Percentiles rank a stretch among this genome's conserved stretches.
These are phyloP conservation scores for Synaphobranchus kaupii DNA, from an alignment of 2,797 vertebrate genomes.

Conservation along the genomic window DNA sequence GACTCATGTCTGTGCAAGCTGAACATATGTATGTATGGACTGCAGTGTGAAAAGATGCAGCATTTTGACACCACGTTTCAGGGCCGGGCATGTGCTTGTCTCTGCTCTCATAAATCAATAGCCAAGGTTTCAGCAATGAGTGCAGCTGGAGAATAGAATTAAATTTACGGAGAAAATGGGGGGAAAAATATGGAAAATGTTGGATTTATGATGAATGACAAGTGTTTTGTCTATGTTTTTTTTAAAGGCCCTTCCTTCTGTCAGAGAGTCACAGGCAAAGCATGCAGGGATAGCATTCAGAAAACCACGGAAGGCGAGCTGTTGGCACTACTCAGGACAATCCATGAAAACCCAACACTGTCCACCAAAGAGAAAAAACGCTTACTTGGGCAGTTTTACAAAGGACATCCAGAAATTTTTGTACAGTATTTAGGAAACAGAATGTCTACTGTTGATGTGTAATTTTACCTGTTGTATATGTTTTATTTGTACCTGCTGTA, in stretches of 20 bases:
- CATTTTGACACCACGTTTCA: background rate
- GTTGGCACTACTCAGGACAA: constrained; percentile 78
- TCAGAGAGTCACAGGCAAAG: constrained; percentile 72
- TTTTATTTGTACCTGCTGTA: constrained; percentile 48
- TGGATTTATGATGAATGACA: background rate
- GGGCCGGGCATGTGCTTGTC: background rate
- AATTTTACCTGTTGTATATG: constrained; percentile 42
- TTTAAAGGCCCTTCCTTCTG: constrained; percentile 82
- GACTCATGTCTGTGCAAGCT: background rate
- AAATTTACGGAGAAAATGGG: background rate
- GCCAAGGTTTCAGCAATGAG: background rate
- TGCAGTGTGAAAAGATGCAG: background rate
- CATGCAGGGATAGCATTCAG: constrained; percentile 72
- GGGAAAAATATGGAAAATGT: background rate
- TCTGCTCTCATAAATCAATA: background rate
- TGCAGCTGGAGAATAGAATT: background rate
- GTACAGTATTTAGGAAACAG: constrained; percentile 90
- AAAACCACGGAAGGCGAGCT: constrained; percentile 89
- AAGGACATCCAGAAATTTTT: constrained; percentile 89
- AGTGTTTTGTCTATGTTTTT: constrained; percentile 20
- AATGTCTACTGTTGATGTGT: constrained; percentile 72
- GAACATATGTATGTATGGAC: background rate
- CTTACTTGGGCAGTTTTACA: constrained; percentile 88
- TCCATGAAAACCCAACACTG: constrained; percentile 86
- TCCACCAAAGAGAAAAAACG: constrained; percentile 87